Conservation (phyloP, 2,797 vertebrate species). For the Hemitrygon akajei region DNA sequence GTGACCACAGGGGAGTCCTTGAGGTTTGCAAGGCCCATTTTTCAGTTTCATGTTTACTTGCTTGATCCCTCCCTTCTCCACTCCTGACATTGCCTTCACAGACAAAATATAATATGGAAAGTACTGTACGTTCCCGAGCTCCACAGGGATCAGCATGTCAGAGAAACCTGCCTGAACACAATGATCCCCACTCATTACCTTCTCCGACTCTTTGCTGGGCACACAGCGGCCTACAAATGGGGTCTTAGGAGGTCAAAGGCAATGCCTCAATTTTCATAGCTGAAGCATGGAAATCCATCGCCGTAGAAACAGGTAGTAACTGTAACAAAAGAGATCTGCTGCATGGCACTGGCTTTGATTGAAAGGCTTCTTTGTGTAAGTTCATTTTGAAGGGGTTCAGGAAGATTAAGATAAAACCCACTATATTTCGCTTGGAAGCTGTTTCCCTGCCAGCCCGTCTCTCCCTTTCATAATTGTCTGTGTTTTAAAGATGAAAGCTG, state of each 20-base stretch:
- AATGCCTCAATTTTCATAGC: slow-evolving; percentile 32
- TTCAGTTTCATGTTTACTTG: neutral
- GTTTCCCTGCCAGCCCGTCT: slow-evolving; percentile 18
- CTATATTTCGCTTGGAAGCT: slow-evolving; percentile 31
- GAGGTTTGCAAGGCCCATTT: neutral
- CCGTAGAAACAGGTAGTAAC: slow-evolving; percentile 36
- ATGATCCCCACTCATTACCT: neutral
- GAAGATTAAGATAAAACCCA: slow-evolving; percentile 33
- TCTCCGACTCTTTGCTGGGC: neutral
- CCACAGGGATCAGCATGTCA: neutral
- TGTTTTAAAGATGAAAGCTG: slow-evolving; percentile 25
- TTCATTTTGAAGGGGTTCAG: slow-evolving; percentile 24
- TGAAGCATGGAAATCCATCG: slow-evolving; percentile 18
- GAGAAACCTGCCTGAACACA: neutral
- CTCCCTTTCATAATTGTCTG: slow-evolving; percentile 16
- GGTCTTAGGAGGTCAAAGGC: slow-evolving; percentile 31
- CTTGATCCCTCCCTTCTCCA: neutral
- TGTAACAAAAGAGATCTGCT: slow-evolving; percentile 34
- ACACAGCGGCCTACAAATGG: slow-evolving; percentile 18
- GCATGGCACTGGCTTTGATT: slow-evolving; percentile 28
- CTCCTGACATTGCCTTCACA: neutral
- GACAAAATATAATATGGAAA: neutral
- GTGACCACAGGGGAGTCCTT: neutral
- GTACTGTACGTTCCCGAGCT: neutral
- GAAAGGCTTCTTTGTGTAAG: slow-evolving; percentile 32